Percentiles rank a stretch among this genome's conserved stretches.
phyloP scores from a whole-genome alignment of 2,797 vertebrate species.

The Syngnathus acus region DNA sequence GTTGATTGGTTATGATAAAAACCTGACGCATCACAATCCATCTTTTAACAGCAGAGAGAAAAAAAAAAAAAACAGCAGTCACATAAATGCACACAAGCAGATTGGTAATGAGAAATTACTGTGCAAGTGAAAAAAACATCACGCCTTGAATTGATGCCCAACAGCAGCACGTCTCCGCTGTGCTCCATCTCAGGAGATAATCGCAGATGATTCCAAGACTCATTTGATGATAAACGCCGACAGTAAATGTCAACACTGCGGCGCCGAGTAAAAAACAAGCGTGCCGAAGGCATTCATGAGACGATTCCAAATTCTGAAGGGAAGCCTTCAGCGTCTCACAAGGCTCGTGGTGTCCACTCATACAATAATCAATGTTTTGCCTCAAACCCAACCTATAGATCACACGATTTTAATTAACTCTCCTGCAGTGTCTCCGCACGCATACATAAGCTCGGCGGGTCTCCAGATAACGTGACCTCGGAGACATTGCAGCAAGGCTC shows the following conservation, averaged over 20 bases:
- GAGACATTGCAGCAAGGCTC: not conserved
- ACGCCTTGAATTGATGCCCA: constrained; percentile 1
- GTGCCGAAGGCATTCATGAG: constrained; percentile 22
- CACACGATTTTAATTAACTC: constrained; percentile 15
- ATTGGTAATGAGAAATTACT: constrained; percentile 14
- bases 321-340: not conserved
- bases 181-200: constrained; percentile 22
- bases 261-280: not conserved
- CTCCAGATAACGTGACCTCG: constrained; percentile 1
- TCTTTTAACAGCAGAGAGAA: constrained; percentile 7
- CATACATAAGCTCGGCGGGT: not conserved
- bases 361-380: constrained; percentile 10
- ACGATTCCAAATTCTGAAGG: constrained; percentile 21
- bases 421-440: constrained; percentile 1
- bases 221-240: constrained; percentile 14
- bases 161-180: not conserved
- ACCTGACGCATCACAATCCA: not conserved
- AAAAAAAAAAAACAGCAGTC: constrained; percentile 15
- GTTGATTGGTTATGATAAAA: not conserved
- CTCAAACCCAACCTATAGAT: not conserved
- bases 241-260: constrained; percentile 17
- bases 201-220: constrained; percentile 10
- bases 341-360: not conserved
- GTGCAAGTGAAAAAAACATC: constrained; percentile 13
- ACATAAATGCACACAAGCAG: not conserved